Conservation (phyloP, 2,888 invertebrate species). For the Microctonus hyperodae region DNA sequence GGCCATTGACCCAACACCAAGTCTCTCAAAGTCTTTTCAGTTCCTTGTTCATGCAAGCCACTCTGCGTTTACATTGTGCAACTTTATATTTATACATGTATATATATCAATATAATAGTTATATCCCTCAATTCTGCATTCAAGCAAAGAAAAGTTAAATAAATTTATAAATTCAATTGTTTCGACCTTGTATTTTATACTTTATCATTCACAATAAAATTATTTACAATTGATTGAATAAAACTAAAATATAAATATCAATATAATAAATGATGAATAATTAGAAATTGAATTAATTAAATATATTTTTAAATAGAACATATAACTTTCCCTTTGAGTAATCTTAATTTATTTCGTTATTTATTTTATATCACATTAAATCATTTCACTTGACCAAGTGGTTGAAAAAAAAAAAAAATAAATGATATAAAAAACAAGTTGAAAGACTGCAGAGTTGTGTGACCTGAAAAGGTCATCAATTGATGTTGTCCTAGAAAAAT, state of each 20-base stretch:
- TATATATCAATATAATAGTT: no score
- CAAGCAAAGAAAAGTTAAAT: conserved; percentile 15
- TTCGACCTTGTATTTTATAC: conserved; percentile 29
- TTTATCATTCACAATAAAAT: no score
- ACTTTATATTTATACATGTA: neutral
- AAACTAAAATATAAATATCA: no score
- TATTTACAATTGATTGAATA: no score
- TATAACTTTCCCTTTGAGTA: no score
- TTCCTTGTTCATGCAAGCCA: conserved; percentile 7
- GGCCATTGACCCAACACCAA: neutral
- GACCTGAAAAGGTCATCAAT: conserved; percentile 21
- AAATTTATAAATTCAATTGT: conserved; percentile 9
- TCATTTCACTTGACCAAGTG: neutral
- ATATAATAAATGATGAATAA: no score
- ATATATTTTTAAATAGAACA: no score
- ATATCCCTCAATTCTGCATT: conserved; percentile 21
- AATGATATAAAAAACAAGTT: neutral
- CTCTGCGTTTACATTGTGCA: neutral
- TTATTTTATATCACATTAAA: no score
- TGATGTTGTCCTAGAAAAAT: conserved; percentile 22
- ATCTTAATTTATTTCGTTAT: no score
- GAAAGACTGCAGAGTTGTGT: neutral
- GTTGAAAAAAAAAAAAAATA: neutral
- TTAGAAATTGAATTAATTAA: no score
- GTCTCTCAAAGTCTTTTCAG: neutral